Percentiles rank a stretch among this genome's conserved stretches.
These are phyloP conservation scores for Sylvilagus bachmani DNA, from an alignment of 2,113 vertebrate species.

Conservation along the genomic window DNA sequence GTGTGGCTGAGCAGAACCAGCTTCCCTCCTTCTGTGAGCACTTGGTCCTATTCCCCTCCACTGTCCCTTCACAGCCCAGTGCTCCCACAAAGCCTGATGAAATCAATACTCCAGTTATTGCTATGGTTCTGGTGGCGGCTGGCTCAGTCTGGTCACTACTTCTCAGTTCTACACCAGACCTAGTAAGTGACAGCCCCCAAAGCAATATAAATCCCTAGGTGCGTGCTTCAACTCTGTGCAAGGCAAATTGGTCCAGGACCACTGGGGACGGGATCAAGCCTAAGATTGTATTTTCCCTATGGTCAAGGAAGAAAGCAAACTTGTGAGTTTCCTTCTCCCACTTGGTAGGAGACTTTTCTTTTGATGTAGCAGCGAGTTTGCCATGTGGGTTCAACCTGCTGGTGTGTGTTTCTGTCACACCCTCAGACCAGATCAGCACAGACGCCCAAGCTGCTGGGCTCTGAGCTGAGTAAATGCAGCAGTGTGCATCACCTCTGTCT, in stretches of 20 bases:
- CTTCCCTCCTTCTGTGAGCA: no score
- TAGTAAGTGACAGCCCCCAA: neutral
- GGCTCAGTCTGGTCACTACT: neutral
- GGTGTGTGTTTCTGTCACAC: neutral
- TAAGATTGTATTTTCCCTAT: neutral
- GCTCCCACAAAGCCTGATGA: neutral
- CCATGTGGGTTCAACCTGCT: neutral
- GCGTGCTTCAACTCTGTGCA: no score
- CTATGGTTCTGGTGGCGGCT: neutral
- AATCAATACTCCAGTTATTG: neutral
- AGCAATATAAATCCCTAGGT: neutral
- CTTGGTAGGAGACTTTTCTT: neutral
- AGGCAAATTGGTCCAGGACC: neutral
- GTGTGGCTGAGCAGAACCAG: neutral
- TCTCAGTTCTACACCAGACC: neutral
- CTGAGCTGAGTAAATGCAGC: neutral
- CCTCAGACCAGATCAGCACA: neutral
- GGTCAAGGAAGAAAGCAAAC: neutral
- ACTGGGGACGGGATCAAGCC: neutral
- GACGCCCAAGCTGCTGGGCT: neutral
- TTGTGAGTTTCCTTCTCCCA: neutral
- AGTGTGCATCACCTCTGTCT: accelerated
- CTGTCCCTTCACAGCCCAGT: neutral
- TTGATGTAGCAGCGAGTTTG: neutral
- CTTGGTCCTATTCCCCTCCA: neutral